Evolutionary conservation across 2,888 invertebrate species (phyloP), one percentile per base, ranked within the genome.

Genomic region (Cerastis leucographa): DNA sequence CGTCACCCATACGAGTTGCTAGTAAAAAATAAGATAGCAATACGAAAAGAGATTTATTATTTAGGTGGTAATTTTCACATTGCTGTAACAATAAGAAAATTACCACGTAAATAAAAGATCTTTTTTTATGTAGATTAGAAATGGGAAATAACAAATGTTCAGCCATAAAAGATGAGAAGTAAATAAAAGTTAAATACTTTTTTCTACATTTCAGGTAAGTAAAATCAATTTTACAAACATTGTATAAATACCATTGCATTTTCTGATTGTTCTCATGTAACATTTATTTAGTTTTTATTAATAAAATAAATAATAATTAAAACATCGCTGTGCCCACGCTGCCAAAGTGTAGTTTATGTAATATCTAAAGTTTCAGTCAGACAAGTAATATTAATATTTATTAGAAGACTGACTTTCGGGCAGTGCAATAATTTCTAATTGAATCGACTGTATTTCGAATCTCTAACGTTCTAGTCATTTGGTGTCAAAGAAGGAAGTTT

Each of bases 371-470:
- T 80, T 85, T 79, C 79, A 85, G 71, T 82, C 76, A 62, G 67
- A 42, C 19, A 25, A 25, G 62, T 81, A 76, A 72, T 71, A 74
- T 76, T 71, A 74, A 75, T 72, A 64, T 69, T 80, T 90, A 80
- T 92, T 91, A 89, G 90, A 94, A 95, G 96, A 95, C 96, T 95
- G 95, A 95, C 90, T 84, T 87, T 91, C 91, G 96, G 96, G 96
- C 93, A 93, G 96, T 96, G 96, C 96, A 96, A 96, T 96, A 95
- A 85, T 85, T 86, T 80, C 51, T 76, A 65, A 66, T 71, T 70
- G 51, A 72, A 71, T 85, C 71, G 44, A 88, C 80, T 88, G 81
- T 76, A 25, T 62, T 64, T 85, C 46, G 51, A 65, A 80, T 83
- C 64, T 77, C 35, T 66, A 61, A 71, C 44, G 56, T 61, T 89